These are phyloP conservation scores for Falcunculus frontatus DNA, from an alignment of 2,113 vertebrate genomes.

Conservation along the genomic window DNA sequence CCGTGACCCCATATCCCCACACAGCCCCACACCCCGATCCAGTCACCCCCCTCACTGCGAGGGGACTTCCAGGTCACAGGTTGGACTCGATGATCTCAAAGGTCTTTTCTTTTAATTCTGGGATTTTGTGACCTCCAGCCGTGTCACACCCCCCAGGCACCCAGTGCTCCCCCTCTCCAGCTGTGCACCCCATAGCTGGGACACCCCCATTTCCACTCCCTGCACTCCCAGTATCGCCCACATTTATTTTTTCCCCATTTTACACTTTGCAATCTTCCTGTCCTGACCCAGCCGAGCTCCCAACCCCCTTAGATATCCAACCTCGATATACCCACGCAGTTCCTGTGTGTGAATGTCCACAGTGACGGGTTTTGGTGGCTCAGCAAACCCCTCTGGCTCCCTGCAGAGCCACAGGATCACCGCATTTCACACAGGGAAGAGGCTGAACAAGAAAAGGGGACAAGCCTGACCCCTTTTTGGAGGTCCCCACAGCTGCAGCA, in stretches of 20 bases:
- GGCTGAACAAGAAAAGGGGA: background rate
- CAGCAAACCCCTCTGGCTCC: background rate
- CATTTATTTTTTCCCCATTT: background rate
- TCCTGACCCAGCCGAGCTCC: background rate
- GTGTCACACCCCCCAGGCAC: background rate
- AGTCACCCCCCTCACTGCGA: background rate
- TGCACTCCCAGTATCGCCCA: background rate
- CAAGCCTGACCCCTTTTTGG: background rate
- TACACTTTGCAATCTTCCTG: rapidly evolving
- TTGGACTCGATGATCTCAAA: background rate
- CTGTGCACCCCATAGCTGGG: background rate
- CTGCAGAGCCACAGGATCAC: background rate
- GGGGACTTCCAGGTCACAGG: background rate
- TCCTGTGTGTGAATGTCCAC: rapidly evolving
- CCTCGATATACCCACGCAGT: too few species aligned
- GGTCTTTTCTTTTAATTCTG: background rate
- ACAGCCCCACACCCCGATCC: background rate
- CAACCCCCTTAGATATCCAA: too few species aligned
- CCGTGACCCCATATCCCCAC: rapidly evolving
- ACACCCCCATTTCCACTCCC: background rate
- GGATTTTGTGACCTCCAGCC: background rate
- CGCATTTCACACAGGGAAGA: background rate
- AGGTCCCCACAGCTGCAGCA: background rate
- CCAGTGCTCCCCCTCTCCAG: background rate
- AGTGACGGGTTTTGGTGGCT: background rate